Evolutionary conservation across 2,797 vertebrate genomes (phyloP).

Genomic region (Pachyuromys duprasi): DNA sequence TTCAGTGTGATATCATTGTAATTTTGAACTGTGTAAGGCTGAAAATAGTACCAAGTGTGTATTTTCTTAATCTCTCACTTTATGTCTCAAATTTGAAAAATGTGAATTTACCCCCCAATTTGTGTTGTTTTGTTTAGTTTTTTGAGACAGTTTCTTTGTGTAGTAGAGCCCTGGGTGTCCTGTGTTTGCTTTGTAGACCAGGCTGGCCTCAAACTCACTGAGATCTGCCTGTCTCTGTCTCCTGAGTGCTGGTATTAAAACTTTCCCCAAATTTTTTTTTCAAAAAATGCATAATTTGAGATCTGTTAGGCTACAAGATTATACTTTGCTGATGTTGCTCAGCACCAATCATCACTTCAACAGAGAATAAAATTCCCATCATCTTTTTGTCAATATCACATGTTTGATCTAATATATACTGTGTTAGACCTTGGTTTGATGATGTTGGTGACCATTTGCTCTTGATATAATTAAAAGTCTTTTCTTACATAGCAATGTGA

Average conservation of each 20-base stretch:
- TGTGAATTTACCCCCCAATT: conserved; percentile 17
- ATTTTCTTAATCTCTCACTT: conserved; percentile 57
- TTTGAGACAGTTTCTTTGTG: no score
- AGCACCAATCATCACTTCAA: background rate
- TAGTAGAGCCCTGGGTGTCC: no score
- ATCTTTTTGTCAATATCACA: conserved; percentile 12
- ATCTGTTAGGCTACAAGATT: background rate
- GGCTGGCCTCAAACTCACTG: no score
- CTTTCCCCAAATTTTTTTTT: background rate
- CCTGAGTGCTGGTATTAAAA: background rate
- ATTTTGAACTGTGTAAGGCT: conserved; percentile 55
- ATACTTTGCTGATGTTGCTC: background rate
- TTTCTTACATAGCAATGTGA: background rate
- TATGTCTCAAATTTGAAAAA: conserved; percentile 66
- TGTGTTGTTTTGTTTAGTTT: background rate
- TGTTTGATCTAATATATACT: no score
- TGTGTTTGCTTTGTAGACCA: no score
- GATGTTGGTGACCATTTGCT: conserved; percentile 52
- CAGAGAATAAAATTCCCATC: conserved; percentile 18
- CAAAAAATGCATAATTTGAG: conserved; percentile 60
- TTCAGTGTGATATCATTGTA: conserved; percentile 9
- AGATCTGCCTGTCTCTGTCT: no score
- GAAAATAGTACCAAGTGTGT: conserved; percentile 61
- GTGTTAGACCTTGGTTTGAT: background rate
- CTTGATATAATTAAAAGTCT: conserved; percentile 41